Conservation (phyloP, 2,113 vertebrate species). For the Microtus oregoni region DNA sequence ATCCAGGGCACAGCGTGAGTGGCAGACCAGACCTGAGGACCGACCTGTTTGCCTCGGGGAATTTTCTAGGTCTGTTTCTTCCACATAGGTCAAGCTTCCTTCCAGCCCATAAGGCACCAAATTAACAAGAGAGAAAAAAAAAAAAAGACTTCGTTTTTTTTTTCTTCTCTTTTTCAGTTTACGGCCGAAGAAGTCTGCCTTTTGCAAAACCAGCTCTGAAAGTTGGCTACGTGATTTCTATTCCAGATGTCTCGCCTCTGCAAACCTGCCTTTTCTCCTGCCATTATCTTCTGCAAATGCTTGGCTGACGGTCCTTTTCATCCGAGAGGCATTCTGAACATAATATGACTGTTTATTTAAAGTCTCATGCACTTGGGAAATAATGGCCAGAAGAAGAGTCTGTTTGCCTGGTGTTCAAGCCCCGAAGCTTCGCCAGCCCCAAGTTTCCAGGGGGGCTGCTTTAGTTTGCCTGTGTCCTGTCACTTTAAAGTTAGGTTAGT, state of each 20-base stretch:
- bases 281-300: conserved; percentile 77
- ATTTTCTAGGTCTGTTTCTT: not conserved
- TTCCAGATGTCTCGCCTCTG: conserved; percentile 54
- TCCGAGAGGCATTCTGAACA: conserved; percentile 80
- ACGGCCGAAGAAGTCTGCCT: conserved; percentile 22
- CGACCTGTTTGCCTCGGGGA: not conserved
- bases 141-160: not conserved
- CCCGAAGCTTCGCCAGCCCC: conserved; percentile 59
- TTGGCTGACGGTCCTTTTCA: conserved; percentile 76
- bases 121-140: not conserved
- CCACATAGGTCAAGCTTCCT: not conserved
- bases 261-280: conserved; percentile 63
- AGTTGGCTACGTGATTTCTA: conserved; percentile 46
- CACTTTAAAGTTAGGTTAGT: conserved; percentile 60
- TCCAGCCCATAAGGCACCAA: not conserved
- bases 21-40: not conserved
- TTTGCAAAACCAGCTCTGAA: conserved; percentile 50
- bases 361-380: conserved; percentile 80
- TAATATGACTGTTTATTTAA: conserved; percentile 85
- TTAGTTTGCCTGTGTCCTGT: conserved; percentile 77
- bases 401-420: conserved; percentile 82
- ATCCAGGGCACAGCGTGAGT: not conserved
- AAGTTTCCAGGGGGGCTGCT: conserved; percentile 62
- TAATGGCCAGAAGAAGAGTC: conserved; percentile 80
- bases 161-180: not conserved